Base-by-base conservation (phyloP, 2,888 invertebrate species). In the Rugalucina vietnamica region DNA sequence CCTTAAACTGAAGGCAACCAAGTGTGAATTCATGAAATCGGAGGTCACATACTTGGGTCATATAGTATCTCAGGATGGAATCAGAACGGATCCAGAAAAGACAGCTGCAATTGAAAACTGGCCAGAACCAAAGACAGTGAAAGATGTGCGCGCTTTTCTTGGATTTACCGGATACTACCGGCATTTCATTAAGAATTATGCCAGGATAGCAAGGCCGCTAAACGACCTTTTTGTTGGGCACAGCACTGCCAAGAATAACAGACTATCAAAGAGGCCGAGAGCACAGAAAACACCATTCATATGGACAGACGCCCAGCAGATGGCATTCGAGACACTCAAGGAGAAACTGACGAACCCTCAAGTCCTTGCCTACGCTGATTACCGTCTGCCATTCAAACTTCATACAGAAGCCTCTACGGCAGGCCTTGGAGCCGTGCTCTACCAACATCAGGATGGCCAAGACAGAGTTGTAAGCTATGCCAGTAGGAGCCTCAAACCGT, bases 391-490 rank as follows among this genome's bases (percentile, higher is more conserved):
- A 4, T 87, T 84, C 72, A 75, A 77, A 37, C 71, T 86, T 1
- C 76, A 84, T 27, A 77, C 71, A 34, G 82, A 86, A 74, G 86
- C 86, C 24, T 43, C 72, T 34, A 12, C 14, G 3, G 21, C 39
- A 8, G 85, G 81, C 5, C 57, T 82, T 0, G 84, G 85, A 39
- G 84, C 87, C 8, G 81, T 87, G 14, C 70, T 85, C 21, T 85
- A 80, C 32, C 82, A 87, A 72, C 37, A 75, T 0, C 79, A 76
- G 32, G 76, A 82, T 12, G 82, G 79, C 2, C 3, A 27, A 27
- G 37, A 76, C 37, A 54, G 77, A 60, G 78, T 82, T 1, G 78
- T 82, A 4, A 54, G 60, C 29, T 84, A 75, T 78, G 84, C 82
- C 10, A 85, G 85, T 37, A 18, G 85, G 1, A 74, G 75, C 24